Conservation (phyloP, 2,888 invertebrate genomes). For the Heliconius ismenius region DNA sequence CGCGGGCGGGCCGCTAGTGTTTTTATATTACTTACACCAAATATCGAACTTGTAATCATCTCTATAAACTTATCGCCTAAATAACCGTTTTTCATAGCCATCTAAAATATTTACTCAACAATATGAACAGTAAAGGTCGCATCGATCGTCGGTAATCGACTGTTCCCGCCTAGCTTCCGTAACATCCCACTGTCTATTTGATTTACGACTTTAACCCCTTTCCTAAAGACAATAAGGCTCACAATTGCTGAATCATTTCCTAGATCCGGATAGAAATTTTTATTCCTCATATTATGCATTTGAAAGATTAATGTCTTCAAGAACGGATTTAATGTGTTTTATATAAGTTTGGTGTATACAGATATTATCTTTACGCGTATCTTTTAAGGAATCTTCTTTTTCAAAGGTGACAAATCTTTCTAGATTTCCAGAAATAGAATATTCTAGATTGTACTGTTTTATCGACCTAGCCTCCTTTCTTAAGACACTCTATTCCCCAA, state of each 20-base stretch:
- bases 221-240: slow-evolving; percentile 26
- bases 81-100: slow-evolving; percentile 1
- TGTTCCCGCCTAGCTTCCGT: slow-evolving; percentile 35
- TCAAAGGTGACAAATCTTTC: not conserved
- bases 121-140: slow-evolving; percentile 32
- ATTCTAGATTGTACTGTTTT: no score
- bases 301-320: slow-evolving; percentile 39
- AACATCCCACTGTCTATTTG: slow-evolving; percentile 36
- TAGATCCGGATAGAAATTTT: slow-evolving; percentile 28
- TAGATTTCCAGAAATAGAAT: not conserved
- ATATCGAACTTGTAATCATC: not conserved
- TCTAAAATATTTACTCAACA: slow-evolving; percentile 20
- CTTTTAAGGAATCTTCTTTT: not conserved
- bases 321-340: slow-evolving; percentile 23
- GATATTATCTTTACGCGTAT: not conserved
- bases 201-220: slow-evolving; percentile 36
- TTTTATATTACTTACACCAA: not conserved
- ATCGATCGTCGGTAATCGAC: slow-evolving; percentile 42
- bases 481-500: no score
- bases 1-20: no score
- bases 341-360: slow-evolving; percentile 11
- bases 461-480: no score
- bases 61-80: not conserved
- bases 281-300: slow-evolving; percentile 36
- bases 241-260: slow-evolving; percentile 39